Base-by-base conservation (phyloP, 2,888 invertebrate genomes). In the Aphidius colemani region DNA sequence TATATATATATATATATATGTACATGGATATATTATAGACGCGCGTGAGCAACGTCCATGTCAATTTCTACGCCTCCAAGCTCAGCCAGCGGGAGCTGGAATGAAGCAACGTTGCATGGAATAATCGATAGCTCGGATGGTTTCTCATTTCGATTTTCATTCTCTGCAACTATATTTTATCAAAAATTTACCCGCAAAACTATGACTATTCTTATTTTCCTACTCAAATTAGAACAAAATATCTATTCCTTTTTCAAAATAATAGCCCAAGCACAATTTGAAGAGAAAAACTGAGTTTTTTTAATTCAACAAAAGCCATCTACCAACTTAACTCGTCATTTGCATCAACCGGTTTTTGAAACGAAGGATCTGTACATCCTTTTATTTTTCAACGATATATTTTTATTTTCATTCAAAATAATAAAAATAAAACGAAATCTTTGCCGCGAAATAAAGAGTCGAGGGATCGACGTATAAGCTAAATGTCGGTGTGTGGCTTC, bases 41-140 rank as follows among this genome's bases (percentile, higher is more conserved):
- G 40, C 56, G 30, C 61, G 13, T 46, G 55, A 45, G 55, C 60
- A 53, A 58, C 58, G 53, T 56, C 56, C 60, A 53, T 58, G 61
- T 65, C 61, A 48, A 61, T 65, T 61, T 65, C 61, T 51, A 65
- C 65, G 65, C 65, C 65, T 65, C 57, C 61, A 44, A 44, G 49
- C 30, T 8, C 18, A 50, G 40, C 48, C 61, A 30, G 30, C 30
- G 30, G 30, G 30, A 30, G 30, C 30, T 30, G 5, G 5, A 30
- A 30, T 30, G 30, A 30, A 30, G 30, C 30, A 30, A 30, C 30
- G 30, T 30, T 30, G 30, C 30, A 30, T 30, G 30, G 30, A 30
- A 30, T 30, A 58, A 65, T 65, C 65, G 61, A 65, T 65, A 61
- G 7, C 61, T 61, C 60, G 51, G 11, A 63, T 30, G 30, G 13